These are phyloP conservation scores for Drosophila dives DNA, from an alignment of 2,888 invertebrate species.

Conservation along the genomic window DNA sequence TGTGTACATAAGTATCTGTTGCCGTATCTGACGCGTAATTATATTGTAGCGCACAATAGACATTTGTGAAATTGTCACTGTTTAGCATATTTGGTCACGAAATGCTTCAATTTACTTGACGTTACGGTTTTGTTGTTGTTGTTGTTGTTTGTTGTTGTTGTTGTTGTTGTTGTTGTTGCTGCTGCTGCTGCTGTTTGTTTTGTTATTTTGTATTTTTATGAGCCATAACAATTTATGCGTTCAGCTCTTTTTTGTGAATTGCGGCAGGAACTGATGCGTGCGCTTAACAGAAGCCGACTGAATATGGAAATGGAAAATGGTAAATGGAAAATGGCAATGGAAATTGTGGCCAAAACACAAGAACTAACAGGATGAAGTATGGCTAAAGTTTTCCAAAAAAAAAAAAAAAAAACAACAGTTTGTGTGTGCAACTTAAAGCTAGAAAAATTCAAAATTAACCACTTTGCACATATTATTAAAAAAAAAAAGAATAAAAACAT, in stretches of 20 bases:
- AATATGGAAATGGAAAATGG: constrained; percentile 23
- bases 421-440: constrained; percentile 13
- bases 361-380: constrained; percentile 23
- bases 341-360: constrained; percentile 27
- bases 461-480: neutral
- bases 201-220: constrained; percentile 65
- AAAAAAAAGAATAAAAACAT: rapidly evolving
- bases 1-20: constrained; percentile 49
- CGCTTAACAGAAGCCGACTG: constrained; percentile 20
- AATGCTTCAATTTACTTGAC: constrained; percentile 66
- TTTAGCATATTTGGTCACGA: constrained; percentile 84
- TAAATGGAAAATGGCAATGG: constrained; percentile 3
- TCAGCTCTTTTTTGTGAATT: constrained; percentile 46
- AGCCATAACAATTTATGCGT: constrained; percentile 77
- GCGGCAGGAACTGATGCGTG: constrained; percentile 60
- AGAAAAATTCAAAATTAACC: neutral
- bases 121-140: constrained; percentile 59
- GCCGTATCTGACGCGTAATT: constrained; percentile 61
- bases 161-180: constrained; percentile 20
- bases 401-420: neutral
- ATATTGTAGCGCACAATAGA: constrained; percentile 73
- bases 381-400: constrained; percentile 3
- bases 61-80: constrained; percentile 82
- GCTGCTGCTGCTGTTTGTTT: constrained; percentile 17
- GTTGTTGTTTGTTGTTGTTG: constrained; percentile 31